These are phyloP conservation scores for Philereme transversata DNA, from an alignment of 2,888 invertebrate genomes.

Conservation along the genomic window DNA sequence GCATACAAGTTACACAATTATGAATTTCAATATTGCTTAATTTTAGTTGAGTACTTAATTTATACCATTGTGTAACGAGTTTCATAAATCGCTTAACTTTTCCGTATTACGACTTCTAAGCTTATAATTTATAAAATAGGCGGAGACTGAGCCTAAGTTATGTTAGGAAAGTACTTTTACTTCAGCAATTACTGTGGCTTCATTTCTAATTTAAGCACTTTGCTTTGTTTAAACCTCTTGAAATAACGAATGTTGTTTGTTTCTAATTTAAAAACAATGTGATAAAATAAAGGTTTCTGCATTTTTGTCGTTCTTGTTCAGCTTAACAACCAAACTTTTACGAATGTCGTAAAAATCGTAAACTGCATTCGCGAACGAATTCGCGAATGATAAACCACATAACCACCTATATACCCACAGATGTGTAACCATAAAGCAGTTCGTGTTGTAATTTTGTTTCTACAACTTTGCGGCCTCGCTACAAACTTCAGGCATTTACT, in stretches of 20 bases:
- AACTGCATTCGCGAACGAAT: conserved; percentile 29
- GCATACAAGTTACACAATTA: conserved; percentile 40
- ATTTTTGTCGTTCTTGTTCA: no score
- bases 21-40: conserved; percentile 37
- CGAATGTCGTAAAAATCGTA: conserved; percentile 25
- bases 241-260: no score
- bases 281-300: no score
- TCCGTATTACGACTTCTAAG: conserved; percentile 38
- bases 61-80: conserved; percentile 43
- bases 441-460: conserved; percentile 72
- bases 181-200: conserved; percentile 27
- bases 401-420: conserved; percentile 27
- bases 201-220: neutral
- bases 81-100: conserved; percentile 42
- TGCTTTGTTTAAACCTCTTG: no score
- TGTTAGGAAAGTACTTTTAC: conserved; percentile 20
- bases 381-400: conserved; percentile 29
- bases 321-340: conserved; percentile 6
- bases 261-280: no score
- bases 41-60: conserved; percentile 40
- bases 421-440: conserved; percentile 58
- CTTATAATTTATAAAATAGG: conserved; percentile 35
- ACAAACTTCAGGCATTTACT: conserved; percentile 67
- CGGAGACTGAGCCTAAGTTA: conserved; percentile 31
- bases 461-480: conserved; percentile 61